Base-by-base conservation (phyloP, 2,113 vertebrate genomes). In the Sula dactylatra region DNA sequence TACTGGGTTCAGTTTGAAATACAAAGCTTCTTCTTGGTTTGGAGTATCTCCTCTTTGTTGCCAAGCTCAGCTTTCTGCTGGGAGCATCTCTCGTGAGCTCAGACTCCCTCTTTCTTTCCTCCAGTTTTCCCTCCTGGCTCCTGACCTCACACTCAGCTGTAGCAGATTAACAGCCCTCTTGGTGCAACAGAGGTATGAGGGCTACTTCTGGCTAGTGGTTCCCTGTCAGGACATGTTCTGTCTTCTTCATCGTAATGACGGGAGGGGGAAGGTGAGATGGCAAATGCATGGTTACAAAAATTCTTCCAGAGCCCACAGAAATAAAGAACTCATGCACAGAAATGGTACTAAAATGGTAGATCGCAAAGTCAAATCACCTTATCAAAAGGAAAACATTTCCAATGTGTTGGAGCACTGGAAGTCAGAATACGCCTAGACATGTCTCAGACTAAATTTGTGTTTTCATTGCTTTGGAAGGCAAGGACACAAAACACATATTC, bases 181-280 rank as follows among this genome's bases (percentile, higher is more conserved):
- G 0, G 27, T 18, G 8, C 40, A 42, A 62, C 42, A 71, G 38
- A 16, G 18, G 24, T 38, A 32, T 0, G 0, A 58, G 31, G 56
- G 32, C 34, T 86, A 27, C 25, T 89, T 77, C 64, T 82, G 54
- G 31, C 25, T 82, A 42, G 45, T 67, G 24, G 20, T 21, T 91
- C 42, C 38, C 80, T 71, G 26, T 61, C 88, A 59, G 73, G 65
- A 52, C 59, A 13, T 32, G 64, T 38, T 13, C 29, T 25, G 50
- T 59, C 36, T 14, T 36, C 70, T 70, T 67, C 55, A 62, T 24
- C 29, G 14, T 21, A 76, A 62, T 34, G 22, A 31, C 29, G 9
- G 36, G 16, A 88, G 11, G 24, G 21, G 22, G 19, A 61, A 72
- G 38, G 29, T 84, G 34, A 65, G 52, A 55, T 26, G 19, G 36